A percentile compares a stretch with the other conserved stretches of the same genome.
These are phyloP conservation scores for Junco hyemalis DNA, from an alignment of 2,113 vertebrate species.

Conservation along the genomic window DNA sequence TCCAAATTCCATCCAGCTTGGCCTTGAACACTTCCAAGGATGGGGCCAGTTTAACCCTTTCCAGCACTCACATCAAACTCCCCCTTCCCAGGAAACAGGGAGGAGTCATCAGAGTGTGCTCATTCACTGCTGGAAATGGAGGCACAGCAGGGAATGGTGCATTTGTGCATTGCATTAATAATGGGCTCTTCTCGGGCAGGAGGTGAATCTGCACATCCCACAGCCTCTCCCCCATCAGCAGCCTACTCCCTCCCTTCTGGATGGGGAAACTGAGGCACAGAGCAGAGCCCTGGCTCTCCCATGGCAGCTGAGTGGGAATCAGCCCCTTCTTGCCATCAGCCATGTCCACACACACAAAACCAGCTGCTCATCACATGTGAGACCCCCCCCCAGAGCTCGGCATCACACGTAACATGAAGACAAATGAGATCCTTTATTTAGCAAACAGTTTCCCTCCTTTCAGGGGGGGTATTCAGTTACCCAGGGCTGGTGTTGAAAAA, in stretches of 20 bases:
- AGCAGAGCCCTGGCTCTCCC: background rate
- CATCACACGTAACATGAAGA: background rate
- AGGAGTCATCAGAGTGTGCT: background rate
- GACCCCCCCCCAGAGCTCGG: background rate
- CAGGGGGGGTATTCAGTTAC: constrained; percentile 35
- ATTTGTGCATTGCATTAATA: background rate
- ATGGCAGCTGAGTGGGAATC: accelerated
- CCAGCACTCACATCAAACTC: accelerated
- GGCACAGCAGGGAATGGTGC: accelerated
- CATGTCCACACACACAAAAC: background rate
- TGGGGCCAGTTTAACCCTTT: background rate
- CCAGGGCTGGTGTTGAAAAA: constrained; percentile 8
- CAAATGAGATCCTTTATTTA: constrained; percentile 40
- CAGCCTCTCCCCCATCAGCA: background rate
- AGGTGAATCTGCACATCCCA: background rate
- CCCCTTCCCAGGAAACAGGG: background rate
- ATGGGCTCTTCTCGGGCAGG: accelerated
- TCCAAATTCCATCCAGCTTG: background rate
- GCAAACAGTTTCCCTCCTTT: constrained; percentile 16
- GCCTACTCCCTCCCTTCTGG: background rate
- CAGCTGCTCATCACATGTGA: background rate
- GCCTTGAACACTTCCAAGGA: background rate
- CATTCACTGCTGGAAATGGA: background rate
- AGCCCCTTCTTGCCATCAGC: background rate
- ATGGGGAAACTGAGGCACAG: constrained; percentile 19